Conservation (phyloP, 2,797 vertebrate species). For the Sebastes iracundus region DNA sequence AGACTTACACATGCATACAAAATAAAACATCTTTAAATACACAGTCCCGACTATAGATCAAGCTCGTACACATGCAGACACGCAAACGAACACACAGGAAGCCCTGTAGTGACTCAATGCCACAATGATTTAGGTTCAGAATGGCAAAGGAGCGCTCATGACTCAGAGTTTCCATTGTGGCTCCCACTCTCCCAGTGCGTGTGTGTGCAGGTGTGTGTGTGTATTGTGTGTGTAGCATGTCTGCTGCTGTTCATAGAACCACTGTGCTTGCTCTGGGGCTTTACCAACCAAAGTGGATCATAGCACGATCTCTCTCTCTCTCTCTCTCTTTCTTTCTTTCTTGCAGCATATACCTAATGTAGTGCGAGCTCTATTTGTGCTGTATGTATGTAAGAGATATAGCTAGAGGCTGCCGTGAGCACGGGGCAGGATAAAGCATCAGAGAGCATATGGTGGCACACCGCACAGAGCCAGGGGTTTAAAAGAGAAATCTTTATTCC, state of each 20-base stretch:
- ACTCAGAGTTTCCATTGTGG: constrained; percentile 86
- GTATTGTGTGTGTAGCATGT: constrained; percentile 44
- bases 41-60: not conserved
- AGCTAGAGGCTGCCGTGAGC: constrained; percentile 26
- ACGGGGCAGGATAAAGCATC: constrained; percentile 35
- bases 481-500: constrained; percentile 45
- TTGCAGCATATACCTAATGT: constrained; percentile 26
- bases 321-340: constrained; percentile 14
- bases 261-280: constrained; percentile 49
- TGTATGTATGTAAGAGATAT: constrained; percentile 31
- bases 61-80: constrained; percentile 46
- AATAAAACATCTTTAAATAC: constrained; percentile 33
- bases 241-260: constrained; percentile 56
- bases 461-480: constrained; percentile 8
- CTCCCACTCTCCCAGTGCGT: constrained; percentile 67
- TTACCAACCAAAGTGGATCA: constrained; percentile 52
- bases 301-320: constrained; percentile 21
- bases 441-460: constrained; percentile 42
- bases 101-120: constrained; percentile 83
- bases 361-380: constrained; percentile 40
- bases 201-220: constrained; percentile 36
- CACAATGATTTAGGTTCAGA: constrained; percentile 84
- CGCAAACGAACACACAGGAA: constrained; percentile 74
- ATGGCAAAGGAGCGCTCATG: constrained; percentile 78
- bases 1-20: not conserved